Percentiles rank a stretch among this genome's conserved stretches.
Conservation (phyloP, 53 echinoderm and acorn worm genomes). For the Antedon mediterranea region DNA sequence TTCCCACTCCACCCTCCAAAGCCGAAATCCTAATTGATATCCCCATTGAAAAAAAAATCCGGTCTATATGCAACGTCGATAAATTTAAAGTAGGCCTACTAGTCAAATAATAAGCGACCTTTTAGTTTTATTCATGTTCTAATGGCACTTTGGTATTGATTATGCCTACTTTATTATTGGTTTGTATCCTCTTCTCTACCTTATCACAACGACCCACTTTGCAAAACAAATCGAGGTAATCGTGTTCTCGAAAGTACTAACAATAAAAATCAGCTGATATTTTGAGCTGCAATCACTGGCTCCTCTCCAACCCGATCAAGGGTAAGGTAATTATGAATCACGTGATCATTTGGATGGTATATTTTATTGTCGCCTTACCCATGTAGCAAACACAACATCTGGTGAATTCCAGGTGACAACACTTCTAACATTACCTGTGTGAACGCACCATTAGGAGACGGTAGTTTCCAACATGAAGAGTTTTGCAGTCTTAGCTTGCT, state of each 20-base stretch:
- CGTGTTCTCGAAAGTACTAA: background rate
- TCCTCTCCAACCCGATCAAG: background rate
- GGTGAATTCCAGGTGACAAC: background rate
- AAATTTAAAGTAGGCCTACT: too few relatives aligned
- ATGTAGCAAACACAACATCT: background rate
- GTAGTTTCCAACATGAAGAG: constrained; percentile 7
- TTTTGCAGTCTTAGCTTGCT: constrained; percentile 8
- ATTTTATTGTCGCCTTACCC: background rate
- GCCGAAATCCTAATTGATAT: too few relatives aligned
- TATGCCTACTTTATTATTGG: too few relatives aligned
- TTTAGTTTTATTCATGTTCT: too few relatives aligned
- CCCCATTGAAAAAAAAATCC: too few relatives aligned
- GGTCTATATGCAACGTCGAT: too few relatives aligned
- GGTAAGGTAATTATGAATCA: background rate
- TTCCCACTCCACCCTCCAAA: too few relatives aligned
- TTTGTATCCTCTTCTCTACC: too few relatives aligned
- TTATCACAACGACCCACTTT: background rate
- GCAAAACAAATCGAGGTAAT: background rate
- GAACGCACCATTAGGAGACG: too few relatives aligned
- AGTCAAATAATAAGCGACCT: too few relatives aligned
- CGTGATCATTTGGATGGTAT: background rate
- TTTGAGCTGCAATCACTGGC: background rate
- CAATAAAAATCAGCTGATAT: constrained; percentile 2
- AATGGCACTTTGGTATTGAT: too few relatives aligned
- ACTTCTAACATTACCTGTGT: too few relatives aligned